Evolutionary conservation across 2,888 invertebrate species (phyloP).

Genomic region (Torymus aiolomorphi): DNA sequence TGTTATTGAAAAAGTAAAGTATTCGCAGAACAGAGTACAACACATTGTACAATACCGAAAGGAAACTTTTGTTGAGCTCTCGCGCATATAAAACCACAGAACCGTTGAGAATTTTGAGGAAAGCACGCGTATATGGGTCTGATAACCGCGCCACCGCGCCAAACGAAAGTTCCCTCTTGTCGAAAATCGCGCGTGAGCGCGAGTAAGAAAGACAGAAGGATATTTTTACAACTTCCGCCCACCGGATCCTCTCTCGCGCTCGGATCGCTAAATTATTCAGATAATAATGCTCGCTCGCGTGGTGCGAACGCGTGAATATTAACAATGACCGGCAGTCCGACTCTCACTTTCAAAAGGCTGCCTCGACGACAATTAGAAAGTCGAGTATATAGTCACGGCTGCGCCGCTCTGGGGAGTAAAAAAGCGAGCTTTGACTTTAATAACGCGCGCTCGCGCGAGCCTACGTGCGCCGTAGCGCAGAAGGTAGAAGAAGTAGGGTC

Average conservation of each 20-base stretch:
- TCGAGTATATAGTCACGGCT: slow-evolving; percentile 13
- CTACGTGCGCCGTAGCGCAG: background rate
- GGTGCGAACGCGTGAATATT: slow-evolving; percentile 50
- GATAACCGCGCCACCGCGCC: slow-evolving; percentile 12
- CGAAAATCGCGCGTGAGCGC: background rate
- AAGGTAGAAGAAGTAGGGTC: background rate
- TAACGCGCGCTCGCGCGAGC: slow-evolving; percentile 3
- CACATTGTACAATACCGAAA: too few relatives aligned
- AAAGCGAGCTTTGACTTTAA: slow-evolving; percentile 34
- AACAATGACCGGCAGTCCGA: slow-evolving; percentile 52
- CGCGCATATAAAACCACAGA: slow-evolving; percentile 6
- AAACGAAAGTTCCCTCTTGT: slow-evolving; percentile 10
- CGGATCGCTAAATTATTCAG: slow-evolving; percentile 47
- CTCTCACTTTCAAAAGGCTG: slow-evolving; percentile 56
- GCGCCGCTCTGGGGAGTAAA: background rate
- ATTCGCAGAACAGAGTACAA: background rate
- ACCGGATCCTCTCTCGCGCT: slow-evolving; percentile 11
- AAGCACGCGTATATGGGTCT: background rate
- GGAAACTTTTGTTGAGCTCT: background rate
- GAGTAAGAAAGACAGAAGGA: background rate
- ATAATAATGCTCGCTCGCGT: slow-evolving; percentile 36
- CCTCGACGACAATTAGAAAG: slow-evolving; percentile 54
- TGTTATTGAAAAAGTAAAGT: too few relatives aligned
- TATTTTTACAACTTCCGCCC: slow-evolving; percentile 45
- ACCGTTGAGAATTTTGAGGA: slow-evolving; percentile 5